Evolutionary conservation across 1,140 invertebrate species (phyloP).

Genomic region (Lordiphosa collinella): DNA sequence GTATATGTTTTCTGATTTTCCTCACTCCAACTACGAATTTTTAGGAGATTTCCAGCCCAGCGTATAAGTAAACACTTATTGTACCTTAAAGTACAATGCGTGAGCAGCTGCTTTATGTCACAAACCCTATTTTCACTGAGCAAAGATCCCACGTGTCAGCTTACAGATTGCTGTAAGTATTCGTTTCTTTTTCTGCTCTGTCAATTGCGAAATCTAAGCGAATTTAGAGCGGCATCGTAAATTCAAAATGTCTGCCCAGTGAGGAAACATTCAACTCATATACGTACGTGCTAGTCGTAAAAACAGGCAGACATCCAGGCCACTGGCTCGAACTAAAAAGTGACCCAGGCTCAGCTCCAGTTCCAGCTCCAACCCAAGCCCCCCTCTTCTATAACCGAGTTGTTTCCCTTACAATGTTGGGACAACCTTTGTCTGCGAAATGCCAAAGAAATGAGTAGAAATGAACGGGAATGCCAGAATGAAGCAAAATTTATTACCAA

Average conservation of each 20-base stretch:
- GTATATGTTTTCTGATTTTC: too few species aligned
- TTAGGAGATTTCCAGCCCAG: too few species aligned
- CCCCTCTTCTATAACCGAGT: not conserved
- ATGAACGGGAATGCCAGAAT: conserved; percentile 45
- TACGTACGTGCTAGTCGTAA: conserved; percentile 64
- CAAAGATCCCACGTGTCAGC: conserved; percentile 26
- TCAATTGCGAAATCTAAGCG: conserved; percentile 63
- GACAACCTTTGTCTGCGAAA: conserved; percentile 40
- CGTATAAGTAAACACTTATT: too few species aligned
- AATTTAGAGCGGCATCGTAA: conserved; percentile 61
- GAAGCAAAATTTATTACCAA: conserved; percentile 66
- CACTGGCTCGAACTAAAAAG: conserved; percentile 21
- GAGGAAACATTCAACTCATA: conserved; percentile 4
- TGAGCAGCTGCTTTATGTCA: not conserved
- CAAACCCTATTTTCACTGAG: not conserved
- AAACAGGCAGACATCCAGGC: conserved; percentile 13
- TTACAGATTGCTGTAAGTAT: conserved; percentile 17
- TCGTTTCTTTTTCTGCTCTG: conserved; percentile 44
- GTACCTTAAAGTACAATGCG: too few species aligned
- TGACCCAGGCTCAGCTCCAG: conserved; percentile 6
- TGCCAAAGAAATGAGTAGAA: conserved; percentile 52
- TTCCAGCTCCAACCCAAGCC: not conserved
- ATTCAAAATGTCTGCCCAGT: conserved; percentile 49
- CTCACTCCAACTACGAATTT: too few species aligned
- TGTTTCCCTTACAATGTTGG: conserved; percentile 56